Evolutionary conservation across 2,113 vertebrate species (phyloP).

Genomic region (Pelusios castaneus): DNA sequence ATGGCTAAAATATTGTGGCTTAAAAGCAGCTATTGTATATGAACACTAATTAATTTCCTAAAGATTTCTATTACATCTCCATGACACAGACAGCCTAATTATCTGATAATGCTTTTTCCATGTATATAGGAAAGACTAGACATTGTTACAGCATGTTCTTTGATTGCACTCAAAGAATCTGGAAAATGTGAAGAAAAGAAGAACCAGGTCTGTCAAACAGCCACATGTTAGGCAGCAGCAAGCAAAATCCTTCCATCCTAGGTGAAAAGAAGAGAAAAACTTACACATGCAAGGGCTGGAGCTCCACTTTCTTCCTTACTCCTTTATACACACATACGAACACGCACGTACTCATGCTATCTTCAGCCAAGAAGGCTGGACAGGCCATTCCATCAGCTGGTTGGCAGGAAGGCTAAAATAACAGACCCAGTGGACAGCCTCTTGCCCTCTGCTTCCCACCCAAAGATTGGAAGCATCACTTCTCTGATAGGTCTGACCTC

Average conservation of each 20-base stretch:
- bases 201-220: slow-evolving; percentile 32
- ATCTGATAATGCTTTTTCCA: slow-evolving; percentile 67
- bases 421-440: neutral
- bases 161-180: slow-evolving; percentile 26
- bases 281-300: slow-evolving; percentile 25
- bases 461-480: neutral
- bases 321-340: neutral
- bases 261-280: slow-evolving; percentile 28
- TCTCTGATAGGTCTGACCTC: neutral
- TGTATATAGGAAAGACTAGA: slow-evolving; percentile 27
- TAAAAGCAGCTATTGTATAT: slow-evolving; percentile 72
- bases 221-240: neutral
- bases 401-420: neutral
- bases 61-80: slow-evolving; percentile 75
- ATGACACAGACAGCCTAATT: slow-evolving; percentile 70
- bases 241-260: slow-evolving; percentile 28
- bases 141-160: slow-evolving; percentile 34
- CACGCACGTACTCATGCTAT: neutral
- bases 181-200: slow-evolving; percentile 20
- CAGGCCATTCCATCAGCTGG: neutral
- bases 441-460: neutral
- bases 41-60: slow-evolving; percentile 79
- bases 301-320: slow-evolving; percentile 48
- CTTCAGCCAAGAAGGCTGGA: neutral
- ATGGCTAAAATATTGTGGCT: slow-evolving; percentile 69